Evolutionary conservation across 1,140 invertebrate genomes (phyloP), one percentile per base, ranked within the genome.

Genomic region (Parapsyche elsis): DNA sequence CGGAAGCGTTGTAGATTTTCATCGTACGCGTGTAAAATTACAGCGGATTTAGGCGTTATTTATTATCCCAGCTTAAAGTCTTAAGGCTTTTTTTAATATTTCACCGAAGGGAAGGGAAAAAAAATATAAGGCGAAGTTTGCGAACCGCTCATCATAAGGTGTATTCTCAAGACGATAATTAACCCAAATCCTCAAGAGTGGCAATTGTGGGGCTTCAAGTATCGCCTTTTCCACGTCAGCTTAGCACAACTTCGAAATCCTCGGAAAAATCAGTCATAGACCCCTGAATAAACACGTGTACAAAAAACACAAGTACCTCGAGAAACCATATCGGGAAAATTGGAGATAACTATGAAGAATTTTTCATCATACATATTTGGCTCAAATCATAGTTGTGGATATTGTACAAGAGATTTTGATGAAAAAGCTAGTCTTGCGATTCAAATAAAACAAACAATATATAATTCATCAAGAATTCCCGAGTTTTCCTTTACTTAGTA

Each of bases 161-260:
- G 26, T 46, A 67, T 73, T 53, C 53, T 49, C 67, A 81, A 78
- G 76, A 75, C 76, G 76, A 67, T 80, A 75, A 81, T 81, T 81
- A 81, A 79, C 80, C 80, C 71, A 73, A 81, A 81, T 81, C 80
- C 80, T 70, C 57, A 2, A 26, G 21, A 81, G 71, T 57, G 46
- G 80, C 67, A 71, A 19, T 81, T 81, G 76, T 81, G 59, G 16
- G 80, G 80, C 71, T 74, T 78, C 80, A 19, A 12, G 57, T 70
- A 75, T 75, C 71, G 79, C 24, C 78, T 61, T 75, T 75, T 75
- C 19, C 53, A 26, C 57, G 73, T 75, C 73, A 19, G 53, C 73
- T 57, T 75, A 24, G 21, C 14, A 75, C 71, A 53, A 49, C 45
- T 45, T 74, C 38, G 14, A 24, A 46, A 53, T 9, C 23, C 14